Evolutionary conservation across 2,888 invertebrate species (phyloP).

Genomic region (Hipparchia sbordonii): DNA sequence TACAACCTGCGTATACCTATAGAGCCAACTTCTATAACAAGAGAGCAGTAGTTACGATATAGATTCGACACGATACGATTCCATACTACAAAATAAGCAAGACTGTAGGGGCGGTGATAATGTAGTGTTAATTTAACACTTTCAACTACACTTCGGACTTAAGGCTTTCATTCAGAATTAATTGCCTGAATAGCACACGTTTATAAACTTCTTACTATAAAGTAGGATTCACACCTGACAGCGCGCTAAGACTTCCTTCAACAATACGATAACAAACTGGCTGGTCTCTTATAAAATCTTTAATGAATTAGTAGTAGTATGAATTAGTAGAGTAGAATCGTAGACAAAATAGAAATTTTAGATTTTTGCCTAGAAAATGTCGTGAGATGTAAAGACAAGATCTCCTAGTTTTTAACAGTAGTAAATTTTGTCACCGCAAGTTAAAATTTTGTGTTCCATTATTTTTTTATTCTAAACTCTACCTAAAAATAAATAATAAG

Average conservation of each 20-base stretch:
- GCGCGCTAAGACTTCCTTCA: too few relatives aligned
- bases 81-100: constrained; percentile 1
- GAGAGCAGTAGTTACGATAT: constrained; percentile 39
- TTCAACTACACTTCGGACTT: not conserved
- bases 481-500: not conserved
- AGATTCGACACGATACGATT: constrained; percentile 21
- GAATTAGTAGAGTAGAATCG: too few relatives aligned
- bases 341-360: not conserved
- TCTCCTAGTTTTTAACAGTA: too few relatives aligned
- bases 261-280: too few relatives aligned
- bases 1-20: too few relatives aligned
- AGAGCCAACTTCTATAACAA: constrained; percentile 53
- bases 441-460: not conserved
- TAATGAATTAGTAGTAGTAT: too few relatives aligned
- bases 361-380: not conserved
- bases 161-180: not conserved
- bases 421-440: not conserved
- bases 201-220: not conserved
- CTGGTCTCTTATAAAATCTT: not conserved
- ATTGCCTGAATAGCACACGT: too few relatives aligned
- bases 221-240: not conserved
- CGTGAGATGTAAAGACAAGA: constrained; percentile 4
- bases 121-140: constrained; percentile 13
- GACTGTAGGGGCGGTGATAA: constrained; percentile 16
- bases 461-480: not conserved